Evolutionary conservation across 2,888 invertebrate species (phyloP), one percentile per base, ranked within the genome.

Genomic region (Polydrusus cervinus): DNA sequence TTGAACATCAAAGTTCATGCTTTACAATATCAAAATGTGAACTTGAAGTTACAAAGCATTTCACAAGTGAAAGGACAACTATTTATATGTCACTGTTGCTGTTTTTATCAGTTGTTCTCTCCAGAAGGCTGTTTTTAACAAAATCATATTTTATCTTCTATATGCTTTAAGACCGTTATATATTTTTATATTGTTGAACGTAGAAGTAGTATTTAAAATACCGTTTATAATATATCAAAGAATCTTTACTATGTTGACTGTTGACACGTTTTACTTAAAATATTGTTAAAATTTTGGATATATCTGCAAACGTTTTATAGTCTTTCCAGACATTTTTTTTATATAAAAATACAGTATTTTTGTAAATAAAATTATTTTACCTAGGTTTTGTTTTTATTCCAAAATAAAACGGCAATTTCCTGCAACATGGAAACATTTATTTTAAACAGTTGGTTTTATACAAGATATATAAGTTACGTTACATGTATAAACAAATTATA

Each of bases 321-420:
- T 13, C 16, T 53, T 55, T 55, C 14, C 14, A 20, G 20, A 55
- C 34, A 55, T 7, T 55, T 55, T 55, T 55, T 55, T 34, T 55
- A 51, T 20, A 34, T 34, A 62, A 62, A 45, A 62, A 25, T 62
- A 18, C 62, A 62, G 62, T 62, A 62, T 62, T 62, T 43, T 62
- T 62, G 62, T 62, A 47, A 62, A 62, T 62, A 62, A 43, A 62
- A 55, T 9, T 14, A 55, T 55, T 53, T 34, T 34, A 55, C 14
- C n/a, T 55, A 55, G 8, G 14, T 16, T 47, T 14, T 55, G 13
- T 30, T 30, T 30, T 55, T n/a, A 8, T 55, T 14, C 30, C 34
- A 34, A 25, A n/a, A 16, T 16, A 1, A 9, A 47, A 16, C 9
- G 14, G n/a, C 6, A 47, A 47, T 16, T 10, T 51, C 9, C 18